phyloP scores from a whole-genome alignment of 2,797 vertebrate species.

The Myotis daubentonii region DNA sequence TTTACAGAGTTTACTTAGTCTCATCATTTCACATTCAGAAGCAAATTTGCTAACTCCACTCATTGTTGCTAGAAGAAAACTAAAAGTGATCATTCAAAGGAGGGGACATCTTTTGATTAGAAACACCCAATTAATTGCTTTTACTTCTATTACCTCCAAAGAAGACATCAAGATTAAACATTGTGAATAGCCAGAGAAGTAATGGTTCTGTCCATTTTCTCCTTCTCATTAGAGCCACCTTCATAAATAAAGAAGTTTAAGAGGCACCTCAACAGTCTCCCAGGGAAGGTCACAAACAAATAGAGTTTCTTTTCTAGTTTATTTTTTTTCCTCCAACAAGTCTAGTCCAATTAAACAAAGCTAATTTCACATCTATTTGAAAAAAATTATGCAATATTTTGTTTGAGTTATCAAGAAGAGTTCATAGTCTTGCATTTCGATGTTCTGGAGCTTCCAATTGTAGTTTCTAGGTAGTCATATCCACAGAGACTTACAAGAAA shows the following conservation, averaged over 20 bases:
- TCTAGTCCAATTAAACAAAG: background rate
- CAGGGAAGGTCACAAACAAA: background rate
- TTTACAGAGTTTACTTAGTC: background rate
- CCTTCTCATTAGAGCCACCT: background rate
- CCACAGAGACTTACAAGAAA: background rate
- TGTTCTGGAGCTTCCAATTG: background rate
- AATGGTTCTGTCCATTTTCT: slow-evolving; percentile 1
- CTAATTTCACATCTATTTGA: slow-evolving; percentile 1
- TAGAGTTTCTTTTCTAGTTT: background rate
- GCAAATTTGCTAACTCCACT: background rate
- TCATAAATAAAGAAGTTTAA: slow-evolving; percentile 52
- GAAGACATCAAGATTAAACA: slow-evolving; percentile 56
- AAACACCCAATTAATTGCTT: slow-evolving; percentile 54
- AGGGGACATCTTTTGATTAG: background rate
- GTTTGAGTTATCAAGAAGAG: background rate
- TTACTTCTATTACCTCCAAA: background rate
- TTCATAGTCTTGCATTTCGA: background rate
- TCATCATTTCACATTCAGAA: slow-evolving; percentile 7
- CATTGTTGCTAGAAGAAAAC: background rate
- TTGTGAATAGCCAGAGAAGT: background rate
- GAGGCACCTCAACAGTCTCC: background rate
- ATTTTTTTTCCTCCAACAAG: slow-evolving; percentile 28
- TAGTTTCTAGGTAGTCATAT: background rate
- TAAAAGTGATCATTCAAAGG: background rate
- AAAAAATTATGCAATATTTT: background rate